A percentile compares a stretch with the other conserved stretches of the same genome.
These are phyloP conservation scores for Uropetala carovei DNA, from an alignment of 2,888 invertebrate genomes.

Conservation along the genomic window DNA sequence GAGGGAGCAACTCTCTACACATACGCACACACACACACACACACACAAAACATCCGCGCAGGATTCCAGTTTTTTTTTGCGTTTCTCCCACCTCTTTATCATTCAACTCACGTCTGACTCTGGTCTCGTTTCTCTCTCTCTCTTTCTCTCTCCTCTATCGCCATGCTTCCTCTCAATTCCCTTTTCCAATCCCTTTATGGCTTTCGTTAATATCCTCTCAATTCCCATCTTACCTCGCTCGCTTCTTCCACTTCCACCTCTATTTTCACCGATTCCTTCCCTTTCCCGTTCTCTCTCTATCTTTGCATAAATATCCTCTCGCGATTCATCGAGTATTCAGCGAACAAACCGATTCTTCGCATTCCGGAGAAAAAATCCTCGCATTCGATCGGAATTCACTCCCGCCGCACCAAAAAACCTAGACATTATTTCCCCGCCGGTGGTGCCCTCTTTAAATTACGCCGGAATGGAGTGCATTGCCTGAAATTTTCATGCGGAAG, in stretches of 20 bases:
- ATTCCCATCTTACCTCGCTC: too few relatives aligned
- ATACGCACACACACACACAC: too few relatives aligned
- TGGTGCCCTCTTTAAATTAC: too few relatives aligned
- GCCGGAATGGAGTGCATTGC: too few relatives aligned
- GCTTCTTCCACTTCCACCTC: not conserved
- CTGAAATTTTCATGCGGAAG: too few relatives aligned
- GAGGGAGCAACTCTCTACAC: too few relatives aligned
- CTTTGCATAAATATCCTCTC: not conserved
- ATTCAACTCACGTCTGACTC: not conserved
- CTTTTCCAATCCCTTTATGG: too few relatives aligned
- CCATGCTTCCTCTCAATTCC: not conserved
- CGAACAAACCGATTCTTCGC: constrained; percentile 37
- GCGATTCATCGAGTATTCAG: constrained; percentile 34
- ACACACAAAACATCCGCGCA: not conserved
- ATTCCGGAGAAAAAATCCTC: not conserved
- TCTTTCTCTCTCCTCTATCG: not conserved
- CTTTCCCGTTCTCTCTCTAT: not conserved
- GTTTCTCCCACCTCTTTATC: not conserved
- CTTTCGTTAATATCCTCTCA: not conserved
- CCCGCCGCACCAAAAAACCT: not conserved
- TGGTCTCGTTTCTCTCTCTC: not conserved
- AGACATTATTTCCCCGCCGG: not conserved
- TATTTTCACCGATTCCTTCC: not conserved
- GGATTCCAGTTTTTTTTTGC: constrained; percentile 11
- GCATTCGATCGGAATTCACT: constrained; percentile 35